Evolutionary conservation across 2,888 invertebrate genomes (phyloP), one percentile per base, ranked within the genome.

Genomic region (Oligia fasciuncula): DNA sequence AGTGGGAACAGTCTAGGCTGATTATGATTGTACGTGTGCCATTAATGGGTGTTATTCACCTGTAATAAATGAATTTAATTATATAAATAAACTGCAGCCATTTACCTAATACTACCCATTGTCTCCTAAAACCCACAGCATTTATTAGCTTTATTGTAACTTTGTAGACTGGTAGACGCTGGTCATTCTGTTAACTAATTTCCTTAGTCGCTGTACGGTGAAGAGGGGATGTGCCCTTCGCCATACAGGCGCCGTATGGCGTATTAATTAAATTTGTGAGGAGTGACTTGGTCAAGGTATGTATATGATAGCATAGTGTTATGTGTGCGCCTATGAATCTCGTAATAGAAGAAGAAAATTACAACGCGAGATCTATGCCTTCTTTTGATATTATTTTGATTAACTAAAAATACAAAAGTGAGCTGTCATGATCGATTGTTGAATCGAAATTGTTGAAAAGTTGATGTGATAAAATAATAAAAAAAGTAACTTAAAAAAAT

Each of bases 241-340:
- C 54, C 49, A n/a, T n/a, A 73, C n/a, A 14, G 74, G 66, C 43
- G 46, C 14, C 46, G 19, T 11, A 46, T 40, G 49, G 54, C 23
- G 40, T 40, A 81, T 49, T 80, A 57, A 74, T 80, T 79, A 17
- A 57, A 67, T 77, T 67, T 17, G 69, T 6, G 17, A 46, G 19
- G 35, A 77, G 35, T 9, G 35, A 65, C 14, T n/a, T 65, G n/a
- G 43, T 9, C 19, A n/a, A 6, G 9, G n/a, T 35, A 6, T 5
- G 19, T 51, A 8, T 19, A 54, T 17, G 8, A 51, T 35, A 49
- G 13, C 49, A 35, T 35, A 29, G 57, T 57, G 23, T 57, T 11
- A 23, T 23, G 57, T 57, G 4, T 23, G 23, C 1, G 23, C 23
- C 23, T 23, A 57, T 9, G 23, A 23, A 57, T 57, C 9, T 57